Conservation (phyloP, 2,888 invertebrate species). For the Stratiomys singularior region DNA sequence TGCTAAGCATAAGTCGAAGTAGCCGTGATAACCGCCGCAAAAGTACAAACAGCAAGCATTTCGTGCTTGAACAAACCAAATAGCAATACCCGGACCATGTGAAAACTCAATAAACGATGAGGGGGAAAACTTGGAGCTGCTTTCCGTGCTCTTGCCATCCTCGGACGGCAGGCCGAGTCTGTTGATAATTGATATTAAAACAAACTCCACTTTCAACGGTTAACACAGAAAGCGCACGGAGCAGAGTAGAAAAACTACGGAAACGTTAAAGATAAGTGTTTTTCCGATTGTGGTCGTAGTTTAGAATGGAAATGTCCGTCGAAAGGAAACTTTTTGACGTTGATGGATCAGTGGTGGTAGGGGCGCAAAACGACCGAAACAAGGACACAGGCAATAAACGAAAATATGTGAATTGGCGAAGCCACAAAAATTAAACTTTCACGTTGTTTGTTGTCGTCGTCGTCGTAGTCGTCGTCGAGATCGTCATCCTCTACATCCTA, state of each 20-base stretch:
- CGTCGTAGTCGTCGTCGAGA: too few relatives aligned
- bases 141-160: too few relatives aligned
- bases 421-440: constrained; percentile 33
- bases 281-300: constrained; percentile 32
- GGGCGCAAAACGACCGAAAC: too few relatives aligned
- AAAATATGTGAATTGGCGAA: not conserved
- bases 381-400: not conserved
- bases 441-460: too few relatives aligned
- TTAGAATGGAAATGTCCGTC: constrained; percentile 5
- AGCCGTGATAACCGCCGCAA: not conserved
- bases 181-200: constrained; percentile 39
- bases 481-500: too few relatives aligned
- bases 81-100: constrained; percentile 11
- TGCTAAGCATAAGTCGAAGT: not conserved
- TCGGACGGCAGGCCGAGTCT: not conserved
- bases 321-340: constrained; percentile 27
- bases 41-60: not conserved
- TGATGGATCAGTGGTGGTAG: not conserved
- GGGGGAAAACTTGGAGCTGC: constrained; percentile 1
- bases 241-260: not conserved
- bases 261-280: constrained; percentile 22
- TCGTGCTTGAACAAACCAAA: constrained; percentile 17
- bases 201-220: constrained; percentile 20
- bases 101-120: constrained; percentile 31
- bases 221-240: not conserved